Evolutionary conservation across 2,797 vertebrate genomes (phyloP).

Genomic region (Leptodactylus fallax): DNA sequence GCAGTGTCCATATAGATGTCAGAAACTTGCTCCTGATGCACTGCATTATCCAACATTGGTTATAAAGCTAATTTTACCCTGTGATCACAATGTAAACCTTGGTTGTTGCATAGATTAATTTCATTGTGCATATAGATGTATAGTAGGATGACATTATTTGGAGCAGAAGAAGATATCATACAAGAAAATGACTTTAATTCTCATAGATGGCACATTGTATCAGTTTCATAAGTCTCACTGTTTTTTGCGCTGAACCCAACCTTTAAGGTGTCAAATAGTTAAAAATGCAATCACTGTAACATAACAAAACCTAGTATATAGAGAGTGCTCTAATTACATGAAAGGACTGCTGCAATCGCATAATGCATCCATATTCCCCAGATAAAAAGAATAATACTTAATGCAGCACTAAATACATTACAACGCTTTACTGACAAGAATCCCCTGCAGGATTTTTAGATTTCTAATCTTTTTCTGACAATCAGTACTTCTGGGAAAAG

Average conservation of each 20-base stretch:
- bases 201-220: background rate
- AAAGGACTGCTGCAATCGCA: conserved; percentile 13
- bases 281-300: background rate
- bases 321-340: conserved; percentile 22
- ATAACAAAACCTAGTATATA: background rate
- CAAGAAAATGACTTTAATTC: no score
- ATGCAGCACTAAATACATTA: conserved; percentile 53
- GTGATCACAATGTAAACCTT: no score
- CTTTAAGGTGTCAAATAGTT: background rate
- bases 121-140: no score
- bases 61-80: no score
- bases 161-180: no score
- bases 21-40: no score
- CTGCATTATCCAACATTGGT: no score
- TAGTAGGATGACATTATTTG: no score
- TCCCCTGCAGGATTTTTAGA: conserved; percentile 47
- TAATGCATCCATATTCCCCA: background rate
- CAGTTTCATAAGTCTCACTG: background rate
- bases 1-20: no score
- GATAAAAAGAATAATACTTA: conserved; percentile 45
- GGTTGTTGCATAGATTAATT: no score
- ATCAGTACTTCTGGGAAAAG: conserved; percentile 47
- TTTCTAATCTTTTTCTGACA: conserved; percentile 60
- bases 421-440: conserved; percentile 47
- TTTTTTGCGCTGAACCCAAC: background rate